Evolutionary conservation across 92 coral and sea anemone genomes (phyloP).

Genomic region (Zoanthus sociatus): DNA sequence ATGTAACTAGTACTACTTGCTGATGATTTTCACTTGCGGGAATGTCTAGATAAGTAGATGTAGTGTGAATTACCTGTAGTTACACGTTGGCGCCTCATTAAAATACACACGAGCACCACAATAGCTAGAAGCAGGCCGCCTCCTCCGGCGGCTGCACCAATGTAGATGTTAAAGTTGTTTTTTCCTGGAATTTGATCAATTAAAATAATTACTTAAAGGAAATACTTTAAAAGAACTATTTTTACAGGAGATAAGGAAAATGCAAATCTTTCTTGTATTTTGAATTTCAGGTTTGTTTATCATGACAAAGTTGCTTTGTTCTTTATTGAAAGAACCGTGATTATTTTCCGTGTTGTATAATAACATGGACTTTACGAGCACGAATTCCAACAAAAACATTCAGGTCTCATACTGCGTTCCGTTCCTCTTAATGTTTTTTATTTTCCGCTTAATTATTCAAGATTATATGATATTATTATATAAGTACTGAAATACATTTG

Average conservation of each 20-base stretch:
- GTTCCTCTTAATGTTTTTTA: too few relatives aligned
- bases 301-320: too few relatives aligned
- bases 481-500: too few relatives aligned
- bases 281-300: too few relatives aligned
- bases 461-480: too few relatives aligned
- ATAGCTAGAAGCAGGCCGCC: background rate
- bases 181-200: background rate
- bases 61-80: background rate
- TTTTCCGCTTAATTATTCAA: too few relatives aligned
- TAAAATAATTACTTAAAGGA: background rate
- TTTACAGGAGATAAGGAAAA: background rate
- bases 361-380: too few relatives aligned
- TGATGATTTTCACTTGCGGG: background rate
- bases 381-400: too few relatives aligned
- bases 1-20: too few relatives aligned
- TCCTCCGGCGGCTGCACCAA: background rate
- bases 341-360: too few relatives aligned
- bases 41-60: background rate
- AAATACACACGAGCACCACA: background rate
- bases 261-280: background rate
- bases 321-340: too few relatives aligned
- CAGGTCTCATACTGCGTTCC: too few relatives aligned
- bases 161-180: background rate
- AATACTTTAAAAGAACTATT: background rate
- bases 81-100: background rate